Evolutionary conservation across 2,113 vertebrate species (phyloP).

Genomic region (Leuciscus idus): DNA sequence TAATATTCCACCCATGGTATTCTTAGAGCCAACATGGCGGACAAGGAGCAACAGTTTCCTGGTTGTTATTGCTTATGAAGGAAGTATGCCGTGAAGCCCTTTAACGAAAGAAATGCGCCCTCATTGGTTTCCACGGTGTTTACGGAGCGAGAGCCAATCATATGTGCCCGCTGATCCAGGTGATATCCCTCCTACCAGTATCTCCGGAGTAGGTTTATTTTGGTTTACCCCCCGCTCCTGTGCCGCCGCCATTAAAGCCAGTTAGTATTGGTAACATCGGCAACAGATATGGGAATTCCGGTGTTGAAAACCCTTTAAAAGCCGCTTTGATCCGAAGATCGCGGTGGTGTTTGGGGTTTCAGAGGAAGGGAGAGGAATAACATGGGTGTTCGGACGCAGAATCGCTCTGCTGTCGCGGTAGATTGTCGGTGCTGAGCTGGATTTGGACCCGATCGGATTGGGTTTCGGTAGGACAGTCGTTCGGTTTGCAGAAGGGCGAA

Average conservation of each 20-base stretch:
- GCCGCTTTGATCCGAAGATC: slow-evolving; percentile 52
- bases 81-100: slow-evolving; percentile 62
- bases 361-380: slow-evolving; percentile 68
- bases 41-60: slow-evolving; percentile 6
- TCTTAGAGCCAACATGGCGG: slow-evolving; percentile 34
- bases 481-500: slow-evolving; percentile 41
- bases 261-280: slow-evolving; percentile 49
- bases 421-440: slow-evolving; percentile 60
- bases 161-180: slow-evolving; percentile 68
- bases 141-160: slow-evolving; percentile 70
- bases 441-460: slow-evolving; percentile 66
- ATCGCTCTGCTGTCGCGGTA: slow-evolving; percentile 35
- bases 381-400: slow-evolving; percentile 31
- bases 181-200: slow-evolving; percentile 73
- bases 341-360: slow-evolving; percentile 51
- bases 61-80: slow-evolving; percentile 48
- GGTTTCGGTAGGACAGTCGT: slow-evolving; percentile 61
- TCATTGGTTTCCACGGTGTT: slow-evolving; percentile 69
- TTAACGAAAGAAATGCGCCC: slow-evolving; percentile 69
- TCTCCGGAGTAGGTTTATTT: slow-evolving; percentile 64
- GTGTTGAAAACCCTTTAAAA: slow-evolving; percentile 66
- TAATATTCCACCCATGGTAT: background rate
- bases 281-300: slow-evolving; percentile 62
- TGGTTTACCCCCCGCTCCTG: slow-evolving; percentile 66
- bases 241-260: slow-evolving; percentile 75